Evolutionary conservation across 2,113 vertebrate species (phyloP).

Genomic region (Ardeotis arabs): DNA sequence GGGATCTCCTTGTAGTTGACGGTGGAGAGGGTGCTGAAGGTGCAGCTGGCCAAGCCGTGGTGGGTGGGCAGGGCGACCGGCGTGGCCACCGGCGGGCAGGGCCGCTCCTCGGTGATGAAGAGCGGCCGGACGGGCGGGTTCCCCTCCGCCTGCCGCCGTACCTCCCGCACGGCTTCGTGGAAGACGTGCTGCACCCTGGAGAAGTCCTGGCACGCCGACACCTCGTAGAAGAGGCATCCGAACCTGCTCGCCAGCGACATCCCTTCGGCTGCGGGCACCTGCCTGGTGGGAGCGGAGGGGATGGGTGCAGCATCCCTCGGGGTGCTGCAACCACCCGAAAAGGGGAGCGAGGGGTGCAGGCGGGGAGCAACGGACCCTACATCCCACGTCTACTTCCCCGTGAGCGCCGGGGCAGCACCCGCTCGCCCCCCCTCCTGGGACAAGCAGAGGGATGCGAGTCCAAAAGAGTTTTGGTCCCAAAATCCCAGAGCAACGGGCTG

Average conservation of each 20-base stretch:
- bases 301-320: background rate
- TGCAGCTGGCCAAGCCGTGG: constrained; percentile 75
- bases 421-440: background rate
- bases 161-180: constrained; percentile 84
- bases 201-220: constrained; percentile 88
- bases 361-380: rapidly evolving
- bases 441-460: background rate
- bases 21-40: constrained; percentile 76
- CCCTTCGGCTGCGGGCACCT: constrained; percentile 85
- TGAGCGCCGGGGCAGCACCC: background rate
- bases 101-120: constrained; percentile 82
- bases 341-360: background rate
- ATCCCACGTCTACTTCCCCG: rapidly evolving
- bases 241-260: constrained; percentile 79
- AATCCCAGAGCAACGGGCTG: background rate
- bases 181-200: constrained; percentile 82
- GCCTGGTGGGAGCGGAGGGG: constrained; percentile 67
- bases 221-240: constrained; percentile 84
- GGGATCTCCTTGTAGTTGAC: constrained; percentile 88
- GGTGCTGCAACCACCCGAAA: rapidly evolving
- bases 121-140: constrained; percentile 67
- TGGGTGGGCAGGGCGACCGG: constrained; percentile 39
- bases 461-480: background rate
- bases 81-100: constrained; percentile 47
- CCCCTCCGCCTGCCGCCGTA: constrained; percentile 69